Conservation (phyloP, 1,140 invertebrate genomes). For the Papilio glaucus region DNA sequence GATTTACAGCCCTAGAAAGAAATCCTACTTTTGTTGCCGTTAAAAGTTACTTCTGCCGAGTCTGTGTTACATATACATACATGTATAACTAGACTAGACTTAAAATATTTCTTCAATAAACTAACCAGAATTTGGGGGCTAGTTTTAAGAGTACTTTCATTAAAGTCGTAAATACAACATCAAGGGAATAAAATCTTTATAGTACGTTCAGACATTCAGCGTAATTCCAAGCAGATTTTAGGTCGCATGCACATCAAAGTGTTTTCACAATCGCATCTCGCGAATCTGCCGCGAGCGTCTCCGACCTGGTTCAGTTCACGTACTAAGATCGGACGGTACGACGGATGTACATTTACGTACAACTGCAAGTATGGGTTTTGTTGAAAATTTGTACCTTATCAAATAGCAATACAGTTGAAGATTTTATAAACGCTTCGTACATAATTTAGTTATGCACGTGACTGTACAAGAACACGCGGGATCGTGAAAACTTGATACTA, state of each 20-base stretch:
- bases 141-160: background rate
- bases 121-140: background rate
- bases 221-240: slow-evolving; percentile 22
- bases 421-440: background rate
- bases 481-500: slow-evolving; percentile 30
- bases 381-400: slow-evolving; percentile 16
- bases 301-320: slow-evolving; percentile 59
- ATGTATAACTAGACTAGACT: too few relatives aligned
- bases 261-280: slow-evolving; percentile 35
- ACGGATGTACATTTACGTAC: slow-evolving; percentile 9
- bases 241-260: slow-evolving; percentile 20
- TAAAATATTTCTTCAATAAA: background rate
- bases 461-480: background rate
- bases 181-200: slow-evolving; percentile 21
- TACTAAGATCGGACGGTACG: slow-evolving; percentile 25
- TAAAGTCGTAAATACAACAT: background rate
- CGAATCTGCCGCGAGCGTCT: slow-evolving; percentile 44
- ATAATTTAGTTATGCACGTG: slow-evolving; percentile 4
- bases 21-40: too few relatives aligned
- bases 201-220: background rate
- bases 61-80: too few relatives aligned
- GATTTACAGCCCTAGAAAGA: too few relatives aligned
- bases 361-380: background rate
- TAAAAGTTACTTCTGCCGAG: too few relatives aligned
- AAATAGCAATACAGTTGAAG: slow-evolving; percentile 2